Evolutionary conservation across 2,888 invertebrate species (phyloP).

Genomic region (Scelioninae gen. 1): DNA sequence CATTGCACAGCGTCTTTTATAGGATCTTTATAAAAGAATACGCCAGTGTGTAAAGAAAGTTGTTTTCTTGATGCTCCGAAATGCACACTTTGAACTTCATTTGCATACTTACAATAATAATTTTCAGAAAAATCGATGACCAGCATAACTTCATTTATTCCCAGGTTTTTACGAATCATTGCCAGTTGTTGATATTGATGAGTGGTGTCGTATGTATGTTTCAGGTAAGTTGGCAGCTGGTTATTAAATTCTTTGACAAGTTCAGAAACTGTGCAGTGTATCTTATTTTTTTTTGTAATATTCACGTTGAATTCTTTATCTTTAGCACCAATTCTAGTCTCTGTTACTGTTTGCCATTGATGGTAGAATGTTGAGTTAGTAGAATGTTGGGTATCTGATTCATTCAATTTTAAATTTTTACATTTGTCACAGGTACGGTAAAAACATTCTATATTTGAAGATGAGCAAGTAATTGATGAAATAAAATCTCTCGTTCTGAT

Average conservation of each 20-base stretch:
- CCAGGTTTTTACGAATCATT: constrained; percentile 19
- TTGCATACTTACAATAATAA: constrained; percentile 43
- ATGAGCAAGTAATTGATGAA: constrained; percentile 29
- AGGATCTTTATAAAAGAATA: constrained; percentile 39
- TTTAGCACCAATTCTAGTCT: constrained; percentile 44
- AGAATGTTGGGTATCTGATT: constrained; percentile 1
- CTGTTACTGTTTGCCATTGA: constrained; percentile 41
- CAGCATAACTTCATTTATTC: constrained; percentile 26
- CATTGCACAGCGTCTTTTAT: constrained; percentile 15
- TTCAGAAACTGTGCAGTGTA: constrained; percentile 33
- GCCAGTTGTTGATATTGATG: constrained; percentile 33
- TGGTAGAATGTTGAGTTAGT: constrained; percentile 36
- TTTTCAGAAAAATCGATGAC: constrained; percentile 43
- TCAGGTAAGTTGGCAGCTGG: constrained; percentile 13
- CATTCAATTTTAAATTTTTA: constrained; percentile 18
- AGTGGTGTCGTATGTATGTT: constrained; percentile 32
- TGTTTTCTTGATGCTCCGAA: constrained; percentile 48
- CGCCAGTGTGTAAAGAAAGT: constrained; percentile 47
- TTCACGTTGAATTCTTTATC: constrained; percentile 35
- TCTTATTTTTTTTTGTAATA: constrained; percentile 37
- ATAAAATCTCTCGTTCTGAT: constrained; percentile 17
- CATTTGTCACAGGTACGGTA: constrained; percentile 32
- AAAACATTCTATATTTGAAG: constrained; percentile 22
- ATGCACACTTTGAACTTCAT: constrained; percentile 37
- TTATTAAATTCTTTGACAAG: constrained; percentile 25